These are phyloP conservation scores for Hiodon tergisus DNA, from an alignment of 2,113 vertebrate species.

Conservation along the genomic window DNA sequence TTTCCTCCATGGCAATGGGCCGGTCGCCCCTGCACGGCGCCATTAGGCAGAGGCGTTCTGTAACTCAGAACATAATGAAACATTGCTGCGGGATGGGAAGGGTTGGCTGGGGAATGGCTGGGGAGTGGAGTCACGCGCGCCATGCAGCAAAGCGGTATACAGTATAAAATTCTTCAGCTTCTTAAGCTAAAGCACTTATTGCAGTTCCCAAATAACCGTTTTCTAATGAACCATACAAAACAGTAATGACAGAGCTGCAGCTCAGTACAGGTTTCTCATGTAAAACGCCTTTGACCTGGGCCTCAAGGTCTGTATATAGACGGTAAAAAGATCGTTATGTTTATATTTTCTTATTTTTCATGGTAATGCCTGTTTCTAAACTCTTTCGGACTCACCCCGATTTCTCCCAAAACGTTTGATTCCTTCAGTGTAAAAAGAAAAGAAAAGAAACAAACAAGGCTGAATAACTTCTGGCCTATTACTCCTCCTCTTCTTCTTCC, in stretches of 20 bases:
- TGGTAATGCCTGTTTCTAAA: slow-evolving; percentile 4
- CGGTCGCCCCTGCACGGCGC: slow-evolving; percentile 1
- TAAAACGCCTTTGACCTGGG: no score
- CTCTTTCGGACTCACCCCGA: neutral
- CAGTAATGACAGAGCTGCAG: neutral
- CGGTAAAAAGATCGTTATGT: no score
- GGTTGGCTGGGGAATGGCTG: no score
- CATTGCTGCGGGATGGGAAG: no score
- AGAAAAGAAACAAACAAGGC: neutral
- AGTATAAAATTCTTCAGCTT: neutral
- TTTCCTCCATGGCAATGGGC: slow-evolving; percentile 35
- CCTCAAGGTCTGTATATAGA: no score
- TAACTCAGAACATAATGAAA: neutral
- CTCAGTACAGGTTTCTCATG: neutral
- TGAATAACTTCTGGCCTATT: slow-evolving; percentile 22
- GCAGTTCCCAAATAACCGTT: neutral
- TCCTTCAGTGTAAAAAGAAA: neutral
- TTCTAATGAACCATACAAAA: neutral
- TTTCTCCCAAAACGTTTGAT: neutral
- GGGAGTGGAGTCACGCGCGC: no score
- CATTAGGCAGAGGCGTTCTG: neutral
- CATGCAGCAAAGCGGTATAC: neutral
- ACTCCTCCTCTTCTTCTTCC: slow-evolving; percentile 18
- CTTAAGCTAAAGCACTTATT: neutral
- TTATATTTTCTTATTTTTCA: neutral